phyloP scores from a whole-genome alignment of 2,888 invertebrate species.

The Baronia brevicornis region DNA sequence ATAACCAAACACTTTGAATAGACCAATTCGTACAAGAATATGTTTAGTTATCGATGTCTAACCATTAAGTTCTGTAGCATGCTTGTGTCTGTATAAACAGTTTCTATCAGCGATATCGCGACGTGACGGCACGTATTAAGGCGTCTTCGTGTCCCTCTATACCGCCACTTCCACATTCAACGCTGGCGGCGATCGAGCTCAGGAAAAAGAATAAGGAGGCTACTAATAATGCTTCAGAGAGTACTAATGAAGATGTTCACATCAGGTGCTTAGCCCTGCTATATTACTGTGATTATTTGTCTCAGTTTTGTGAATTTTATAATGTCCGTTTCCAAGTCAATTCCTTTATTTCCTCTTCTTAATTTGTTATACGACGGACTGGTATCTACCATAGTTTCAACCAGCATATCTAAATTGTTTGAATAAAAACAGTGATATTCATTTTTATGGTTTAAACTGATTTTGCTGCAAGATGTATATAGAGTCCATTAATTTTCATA shows the following conservation, averaged over 20 bases:
- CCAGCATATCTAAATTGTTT: too few species aligned
- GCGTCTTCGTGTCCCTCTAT: constrained; percentile 87
- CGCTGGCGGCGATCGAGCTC: constrained; percentile 40
- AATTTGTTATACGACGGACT: too few species aligned
- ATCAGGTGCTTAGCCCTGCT: constrained; percentile 56
- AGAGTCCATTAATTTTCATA: too few species aligned
- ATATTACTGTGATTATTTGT: constrained; percentile 32
- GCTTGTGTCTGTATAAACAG: constrained; percentile 70
- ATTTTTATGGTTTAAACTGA: too few species aligned
- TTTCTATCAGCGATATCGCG: constrained; percentile 92
- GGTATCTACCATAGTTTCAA: too few species aligned
- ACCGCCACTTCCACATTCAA: constrained; percentile 74
- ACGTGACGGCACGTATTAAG: constrained; percentile 91
- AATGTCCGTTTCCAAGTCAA: constrained; percentile 49
- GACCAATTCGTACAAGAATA: too few species aligned
- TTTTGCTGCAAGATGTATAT: too few species aligned
- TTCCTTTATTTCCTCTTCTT: too few species aligned
- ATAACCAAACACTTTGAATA: too few species aligned
- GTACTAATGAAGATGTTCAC: constrained; percentile 60
- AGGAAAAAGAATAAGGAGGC: constrained; percentile 46
- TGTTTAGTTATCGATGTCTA: too few species aligned
- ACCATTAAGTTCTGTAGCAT: constrained; percentile 20
- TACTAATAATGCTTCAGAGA: constrained; percentile 50
- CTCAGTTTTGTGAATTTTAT: too few species aligned
- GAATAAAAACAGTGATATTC: too few species aligned